phyloP scores from a whole-genome alignment of 2,113 vertebrate genomes.

The Lepus europaeus region DNA sequence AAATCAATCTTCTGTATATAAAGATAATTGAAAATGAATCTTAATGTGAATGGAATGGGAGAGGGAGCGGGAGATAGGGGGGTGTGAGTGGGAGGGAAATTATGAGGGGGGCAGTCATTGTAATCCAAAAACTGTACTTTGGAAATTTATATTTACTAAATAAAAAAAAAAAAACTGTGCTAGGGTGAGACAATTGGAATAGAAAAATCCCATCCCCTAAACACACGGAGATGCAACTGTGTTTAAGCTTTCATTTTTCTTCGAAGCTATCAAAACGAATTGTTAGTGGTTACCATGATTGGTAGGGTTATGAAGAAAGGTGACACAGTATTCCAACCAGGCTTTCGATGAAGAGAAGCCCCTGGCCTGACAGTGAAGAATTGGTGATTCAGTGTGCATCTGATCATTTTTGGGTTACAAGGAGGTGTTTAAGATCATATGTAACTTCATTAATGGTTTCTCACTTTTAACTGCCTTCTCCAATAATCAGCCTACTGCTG shows the following conservation, averaged over 20 bases:
- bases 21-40: too few species aligned
- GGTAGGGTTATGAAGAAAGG: background rate
- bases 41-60: too few species aligned
- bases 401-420: background rate
- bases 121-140: too few species aligned
- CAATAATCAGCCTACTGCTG: background rate
- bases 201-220: background rate
- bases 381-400: background rate
- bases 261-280: background rate
- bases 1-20: too few species aligned
- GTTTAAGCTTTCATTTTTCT: background rate
- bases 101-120: too few species aligned
- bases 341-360: background rate
- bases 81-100: too few species aligned
- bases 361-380: slow-evolving; percentile 34
- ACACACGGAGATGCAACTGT: background rate
- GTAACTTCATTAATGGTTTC: background rate
- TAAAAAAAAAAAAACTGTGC: background rate
- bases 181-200: background rate
- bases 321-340: background rate
- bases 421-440: background rate
- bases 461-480: background rate
- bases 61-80: too few species aligned
- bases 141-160: too few species aligned
- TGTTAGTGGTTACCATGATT: background rate